A percentile compares a stretch with the other conserved stretches of the same genome.
Conservation (phyloP, 2,888 invertebrate species). For the Sipha maydis region DNA sequence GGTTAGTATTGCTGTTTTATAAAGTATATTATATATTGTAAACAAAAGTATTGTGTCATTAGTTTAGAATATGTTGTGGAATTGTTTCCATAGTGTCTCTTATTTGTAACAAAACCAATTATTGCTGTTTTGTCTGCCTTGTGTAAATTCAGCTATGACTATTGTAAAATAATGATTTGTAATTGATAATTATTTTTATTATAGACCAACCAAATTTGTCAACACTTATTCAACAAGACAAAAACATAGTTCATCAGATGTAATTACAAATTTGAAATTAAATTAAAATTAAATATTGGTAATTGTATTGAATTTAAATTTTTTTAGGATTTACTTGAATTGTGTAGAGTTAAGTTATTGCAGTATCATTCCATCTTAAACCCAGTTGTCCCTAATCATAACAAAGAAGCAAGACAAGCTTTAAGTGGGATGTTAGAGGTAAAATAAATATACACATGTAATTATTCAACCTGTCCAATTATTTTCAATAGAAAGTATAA, state of each 20-base stretch:
- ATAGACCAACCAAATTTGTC: constrained; percentile 20
- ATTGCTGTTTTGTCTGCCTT: too few relatives aligned
- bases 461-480: background rate
- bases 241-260: constrained; percentile 13
- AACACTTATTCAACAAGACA: constrained; percentile 13
- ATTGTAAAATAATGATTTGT: too few relatives aligned
- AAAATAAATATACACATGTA: background rate
- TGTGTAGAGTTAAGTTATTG: constrained; percentile 68
- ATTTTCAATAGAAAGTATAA: background rate
- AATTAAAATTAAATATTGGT: background rate
- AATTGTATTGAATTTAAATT: background rate
- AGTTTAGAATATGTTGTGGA: too few relatives aligned
- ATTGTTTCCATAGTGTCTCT: too few relatives aligned
- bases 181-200: constrained; percentile 9
- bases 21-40: too few relatives aligned
- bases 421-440: constrained; percentile 71
- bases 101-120: too few relatives aligned
- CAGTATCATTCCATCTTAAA: constrained; percentile 68
- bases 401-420: constrained; percentile 68
- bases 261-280: constrained; percentile 30
- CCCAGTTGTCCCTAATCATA: constrained; percentile 67
- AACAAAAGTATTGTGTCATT: too few relatives aligned
- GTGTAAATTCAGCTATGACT: too few relatives aligned
- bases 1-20: constrained; percentile 29
- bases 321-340: constrained; percentile 61